phyloP scores from a whole-genome alignment of 1,140 invertebrate genomes.

The Euwallacea fornicatus region DNA sequence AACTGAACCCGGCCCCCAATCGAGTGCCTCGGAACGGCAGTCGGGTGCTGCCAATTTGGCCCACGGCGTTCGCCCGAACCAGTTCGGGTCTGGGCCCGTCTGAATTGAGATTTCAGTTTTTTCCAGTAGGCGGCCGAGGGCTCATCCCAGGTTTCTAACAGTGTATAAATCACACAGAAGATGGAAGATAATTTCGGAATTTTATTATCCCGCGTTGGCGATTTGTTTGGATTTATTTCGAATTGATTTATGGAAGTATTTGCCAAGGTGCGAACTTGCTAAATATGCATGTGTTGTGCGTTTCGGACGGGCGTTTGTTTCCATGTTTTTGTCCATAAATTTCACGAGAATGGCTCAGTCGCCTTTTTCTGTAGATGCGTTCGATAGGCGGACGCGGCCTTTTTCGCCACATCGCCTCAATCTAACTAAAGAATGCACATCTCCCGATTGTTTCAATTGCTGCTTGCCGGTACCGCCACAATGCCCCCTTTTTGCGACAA shows the following conservation, averaged over 20 bases:
- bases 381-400: no score
- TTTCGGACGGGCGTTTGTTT: constrained; percentile 15
- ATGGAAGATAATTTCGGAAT: constrained; percentile 34
- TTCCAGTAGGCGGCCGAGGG: no score
- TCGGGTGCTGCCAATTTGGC: no score
- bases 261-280: constrained; percentile 17
- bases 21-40: background rate
- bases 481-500: no score
- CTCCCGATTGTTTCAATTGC: no score
- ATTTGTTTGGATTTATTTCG: constrained; percentile 37
- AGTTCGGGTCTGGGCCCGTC: no score
- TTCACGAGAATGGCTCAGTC: constrained; percentile 6
- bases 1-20: no score
- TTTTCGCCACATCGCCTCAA: no score
- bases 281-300: constrained; percentile 24
- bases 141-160: background rate
- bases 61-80: no score
- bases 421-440: no score
- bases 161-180: constrained; percentile 8
- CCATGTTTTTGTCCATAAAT: constrained; percentile 17
- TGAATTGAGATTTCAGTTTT: no score
- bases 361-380: background rate
- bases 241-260: constrained; percentile 35
- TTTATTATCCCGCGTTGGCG: constrained; percentile 33
- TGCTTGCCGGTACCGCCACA: no score